phyloP scores from a whole-genome alignment of 2,888 invertebrate species.

The Antheraea yamamai region DNA sequence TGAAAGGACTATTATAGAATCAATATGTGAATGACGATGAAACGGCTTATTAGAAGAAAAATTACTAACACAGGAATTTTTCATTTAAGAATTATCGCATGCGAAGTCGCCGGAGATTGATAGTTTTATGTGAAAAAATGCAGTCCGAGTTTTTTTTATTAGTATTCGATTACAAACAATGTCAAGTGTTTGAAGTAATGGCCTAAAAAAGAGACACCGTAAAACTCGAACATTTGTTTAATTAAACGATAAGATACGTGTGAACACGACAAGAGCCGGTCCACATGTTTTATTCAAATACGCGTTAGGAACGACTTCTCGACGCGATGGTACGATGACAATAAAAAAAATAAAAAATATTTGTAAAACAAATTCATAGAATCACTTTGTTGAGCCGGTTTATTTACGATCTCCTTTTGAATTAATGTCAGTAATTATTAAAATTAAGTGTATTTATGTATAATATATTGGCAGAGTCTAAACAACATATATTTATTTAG shows the following conservation, averaged over 20 bases:
- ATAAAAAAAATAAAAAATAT: not conserved
- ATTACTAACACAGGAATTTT: too few species aligned
- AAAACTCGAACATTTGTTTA: not conserved
- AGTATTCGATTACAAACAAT: not conserved
- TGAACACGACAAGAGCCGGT: not conserved
- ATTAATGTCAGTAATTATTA: not conserved
- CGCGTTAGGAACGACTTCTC: not conserved
- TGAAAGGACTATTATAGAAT: too few species aligned
- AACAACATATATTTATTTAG: too few species aligned
- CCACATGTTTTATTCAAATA: slow-evolving; percentile 3
- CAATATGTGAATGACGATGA: too few species aligned
- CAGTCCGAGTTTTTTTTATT: not conserved
- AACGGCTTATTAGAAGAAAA: too few species aligned
- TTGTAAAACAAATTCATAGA: slow-evolving; percentile 6
- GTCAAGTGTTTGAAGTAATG: not conserved
- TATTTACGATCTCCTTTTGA: not conserved
- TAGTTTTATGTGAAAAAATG: too few species aligned
- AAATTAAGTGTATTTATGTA: not conserved
- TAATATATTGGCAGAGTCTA: not conserved
- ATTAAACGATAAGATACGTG: not conserved
- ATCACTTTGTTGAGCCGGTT: slow-evolving; percentile 5
- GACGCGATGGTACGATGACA: not conserved
- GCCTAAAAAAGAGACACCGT: not conserved
- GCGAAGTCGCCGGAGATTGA: too few species aligned
- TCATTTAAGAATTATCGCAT: too few species aligned